These are phyloP conservation scores for Clytia hemisphaerica DNA, from an alignment of 30 jellyfish, hydroid and myxozoan species.

Conservation along the genomic window DNA sequence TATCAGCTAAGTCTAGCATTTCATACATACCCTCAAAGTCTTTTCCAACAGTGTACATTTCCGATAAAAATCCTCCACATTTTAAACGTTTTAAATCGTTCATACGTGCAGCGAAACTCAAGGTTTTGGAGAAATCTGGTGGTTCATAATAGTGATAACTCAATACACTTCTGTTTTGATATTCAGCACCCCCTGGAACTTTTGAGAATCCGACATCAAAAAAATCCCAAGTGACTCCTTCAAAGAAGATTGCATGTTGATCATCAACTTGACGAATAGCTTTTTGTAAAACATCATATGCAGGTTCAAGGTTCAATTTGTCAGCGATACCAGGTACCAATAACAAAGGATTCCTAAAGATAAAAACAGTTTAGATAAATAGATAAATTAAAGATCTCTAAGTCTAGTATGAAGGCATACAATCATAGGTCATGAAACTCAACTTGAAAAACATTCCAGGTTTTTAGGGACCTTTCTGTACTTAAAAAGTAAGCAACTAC, in stretches of 20 bases:
- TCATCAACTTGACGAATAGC: constrained; percentile 86
- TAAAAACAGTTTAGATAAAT: no score
- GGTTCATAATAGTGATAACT: constrained; percentile 97
- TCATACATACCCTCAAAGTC: constrained; percentile 64
- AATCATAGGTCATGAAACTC: no score
- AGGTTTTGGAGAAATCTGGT: constrained; percentile 79
- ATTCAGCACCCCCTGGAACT: constrained; percentile 88
- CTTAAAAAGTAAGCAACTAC: no score
- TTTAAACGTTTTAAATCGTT: constrained; percentile 66
- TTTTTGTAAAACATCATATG: constrained; percentile 89
- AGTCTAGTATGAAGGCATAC: no score
- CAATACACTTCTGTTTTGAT: constrained; percentile 72
- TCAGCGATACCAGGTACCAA: constrained; percentile 93
- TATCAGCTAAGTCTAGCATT: constrained; percentile 60
- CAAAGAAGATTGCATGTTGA: constrained; percentile 50
- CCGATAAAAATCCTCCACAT: constrained; percentile 89
- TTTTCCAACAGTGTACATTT: constrained; percentile 77
- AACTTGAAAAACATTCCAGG: no score
- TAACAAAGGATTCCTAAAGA: constrained; percentile 66
- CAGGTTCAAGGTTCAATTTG: constrained; percentile 70
- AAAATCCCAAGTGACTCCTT: constrained; percentile 88
- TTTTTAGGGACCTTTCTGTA: no score
- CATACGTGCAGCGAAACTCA: constrained; percentile 75
- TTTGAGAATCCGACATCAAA: constrained; percentile 76
- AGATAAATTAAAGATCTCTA: no score